phyloP scores from a whole-genome alignment of 2,888 invertebrate genomes.

The Girardia tigrina region DNA sequence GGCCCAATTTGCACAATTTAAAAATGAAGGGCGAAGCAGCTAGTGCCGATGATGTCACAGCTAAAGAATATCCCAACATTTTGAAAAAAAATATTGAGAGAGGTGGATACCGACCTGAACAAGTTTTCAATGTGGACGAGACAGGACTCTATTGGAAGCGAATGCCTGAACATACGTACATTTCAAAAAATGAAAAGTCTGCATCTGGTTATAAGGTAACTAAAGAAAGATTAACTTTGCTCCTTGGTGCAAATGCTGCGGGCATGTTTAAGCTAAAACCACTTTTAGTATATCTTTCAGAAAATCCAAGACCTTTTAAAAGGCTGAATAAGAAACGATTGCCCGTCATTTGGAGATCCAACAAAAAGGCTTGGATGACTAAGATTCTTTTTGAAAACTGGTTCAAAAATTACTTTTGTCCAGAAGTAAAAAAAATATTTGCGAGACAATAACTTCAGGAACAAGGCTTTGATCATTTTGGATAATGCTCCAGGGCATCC shows the following conservation, averaged over 20 bases:
- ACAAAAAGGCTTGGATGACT: slow-evolving; percentile 31
- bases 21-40: slow-evolving; percentile 34
- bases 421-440: background rate
- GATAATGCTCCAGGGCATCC: slow-evolving; percentile 25
- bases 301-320: slow-evolving; percentile 43
- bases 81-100: slow-evolving; percentile 1
- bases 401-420: slow-evolving; percentile 27
- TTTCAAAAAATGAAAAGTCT: slow-evolving; percentile 35
- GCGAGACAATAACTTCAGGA: background rate
- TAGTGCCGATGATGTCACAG: slow-evolving; percentile 27
- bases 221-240: slow-evolving; percentile 42
- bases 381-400: slow-evolving; percentile 28
- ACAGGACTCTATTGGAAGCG: slow-evolving; percentile 40
- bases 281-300: slow-evolving; percentile 43
- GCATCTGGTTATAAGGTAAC: slow-evolving; percentile 37
- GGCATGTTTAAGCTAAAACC: slow-evolving; percentile 43
- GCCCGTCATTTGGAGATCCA: slow-evolving; percentile 35
- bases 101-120: slow-evolving; percentile 36
- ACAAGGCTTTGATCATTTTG: background rate
- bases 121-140: slow-evolving; percentile 39
- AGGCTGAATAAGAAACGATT: slow-evolving; percentile 13
- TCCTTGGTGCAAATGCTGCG: slow-evolving; percentile 43
- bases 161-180: slow-evolving; percentile 38
- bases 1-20: slow-evolving; percentile 35
- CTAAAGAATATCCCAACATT: background rate